Base-by-base conservation (phyloP, 2,888 invertebrate genomes). In the Melinaea menophilus region DNA sequence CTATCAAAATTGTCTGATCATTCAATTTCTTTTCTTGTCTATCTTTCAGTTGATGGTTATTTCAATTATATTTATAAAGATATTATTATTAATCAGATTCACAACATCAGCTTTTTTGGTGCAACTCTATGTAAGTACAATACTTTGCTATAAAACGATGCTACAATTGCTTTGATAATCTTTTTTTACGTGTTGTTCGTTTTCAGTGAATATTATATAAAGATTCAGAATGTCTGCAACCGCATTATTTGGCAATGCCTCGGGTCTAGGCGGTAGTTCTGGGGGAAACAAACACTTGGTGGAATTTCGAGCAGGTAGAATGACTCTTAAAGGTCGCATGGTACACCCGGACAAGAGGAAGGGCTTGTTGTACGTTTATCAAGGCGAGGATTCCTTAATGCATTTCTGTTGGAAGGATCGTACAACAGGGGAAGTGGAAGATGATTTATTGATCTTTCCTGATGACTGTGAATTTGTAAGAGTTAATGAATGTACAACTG, bases 351-450 rank as follows among this genome's bases (percentile, higher is more conserved):
- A 99, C 82, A 96, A 96, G 73, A 94, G 98, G 76, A 99, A 99
- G 90, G 99, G 99, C 4, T 91, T 96, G 37, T 92, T 99, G 12
- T 99, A 98, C 81, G 94, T 99, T 62, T 97, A 98, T 81, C 99
- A 99, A 84, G 96, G 98, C 60, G 98, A 99, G 73, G 99, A 99
- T 86, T 97, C 97, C 0, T 72, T 99, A 63, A 98, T 99, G 96
- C 99, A 99, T 88, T 99, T 99, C 82, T 99, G 99, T 85, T 99
- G 99, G 99, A 99, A 99, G 89, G 99, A 99, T 88, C 94, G 99
- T 57, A 95, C 95, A 55, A 94, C 95, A 56, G 98, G 98, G 60
- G 94, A 95, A 72, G 95, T 98, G 11, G 99, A 99, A 89, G 99
- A 99, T 88, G 99, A 99, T 88, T 91, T 99, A 68, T 96, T 99